Percentiles rank a stretch among this genome's conserved stretches.
These are phyloP conservation scores for Capreolus pygargus DNA, from an alignment of 2,113 vertebrate species.

Conservation along the genomic window DNA sequence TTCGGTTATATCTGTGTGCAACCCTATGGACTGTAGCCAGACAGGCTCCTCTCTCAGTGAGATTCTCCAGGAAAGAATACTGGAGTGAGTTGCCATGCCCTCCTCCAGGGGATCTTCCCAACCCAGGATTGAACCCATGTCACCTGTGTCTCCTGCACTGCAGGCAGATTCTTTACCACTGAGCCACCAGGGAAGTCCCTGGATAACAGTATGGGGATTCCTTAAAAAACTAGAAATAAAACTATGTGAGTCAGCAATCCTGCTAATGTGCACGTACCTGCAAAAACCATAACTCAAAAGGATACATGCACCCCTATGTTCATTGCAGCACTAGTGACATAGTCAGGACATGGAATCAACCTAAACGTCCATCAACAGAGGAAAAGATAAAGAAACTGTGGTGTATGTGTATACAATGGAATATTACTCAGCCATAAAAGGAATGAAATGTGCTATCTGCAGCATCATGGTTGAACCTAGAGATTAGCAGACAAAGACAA, in stretches of 20 bases:
- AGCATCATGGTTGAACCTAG: neutral
- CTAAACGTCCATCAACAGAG: neutral
- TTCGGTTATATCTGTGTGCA: too few relatives aligned
- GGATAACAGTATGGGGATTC: neutral
- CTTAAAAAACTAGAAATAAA: neutral
- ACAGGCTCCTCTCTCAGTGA: too few relatives aligned
- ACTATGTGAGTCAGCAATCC: neutral
- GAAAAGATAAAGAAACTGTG: neutral
- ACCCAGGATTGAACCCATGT: too few relatives aligned
- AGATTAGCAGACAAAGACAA: neutral
- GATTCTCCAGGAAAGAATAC: too few relatives aligned
- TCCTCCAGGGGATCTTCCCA: too few relatives aligned
- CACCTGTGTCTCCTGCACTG: neutral
- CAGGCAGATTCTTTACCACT: neutral
- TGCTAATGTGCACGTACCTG: neutral
- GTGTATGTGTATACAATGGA: fast-evolving
- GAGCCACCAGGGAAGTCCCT: neutral
- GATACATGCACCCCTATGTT: neutral
- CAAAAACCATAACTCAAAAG: neutral
- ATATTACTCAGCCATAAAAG: neutral
- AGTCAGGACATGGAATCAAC: neutral
- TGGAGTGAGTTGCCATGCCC: too few relatives aligned
- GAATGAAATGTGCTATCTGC: fast-evolving
- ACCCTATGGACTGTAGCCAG: too few relatives aligned
- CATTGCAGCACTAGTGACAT: fast-evolving